phyloP scores from a whole-genome alignment of 2,888 invertebrate species.

The Agriopis aurantiaria region DNA sequence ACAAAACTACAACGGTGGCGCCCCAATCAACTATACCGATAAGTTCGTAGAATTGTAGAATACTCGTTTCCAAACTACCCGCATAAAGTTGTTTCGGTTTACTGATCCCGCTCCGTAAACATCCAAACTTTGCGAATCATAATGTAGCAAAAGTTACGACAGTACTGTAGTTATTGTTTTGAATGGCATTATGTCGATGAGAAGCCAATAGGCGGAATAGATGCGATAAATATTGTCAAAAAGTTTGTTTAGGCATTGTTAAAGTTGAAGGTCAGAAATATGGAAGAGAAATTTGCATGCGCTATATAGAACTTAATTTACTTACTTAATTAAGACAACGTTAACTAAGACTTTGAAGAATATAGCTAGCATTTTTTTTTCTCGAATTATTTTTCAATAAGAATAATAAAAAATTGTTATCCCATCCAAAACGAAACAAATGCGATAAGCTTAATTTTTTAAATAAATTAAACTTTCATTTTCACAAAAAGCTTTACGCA shows the following conservation, averaged over 20 bases:
- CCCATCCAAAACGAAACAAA: no score
- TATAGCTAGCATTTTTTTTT: no score
- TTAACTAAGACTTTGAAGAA: no score
- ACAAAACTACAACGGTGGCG: neutral
- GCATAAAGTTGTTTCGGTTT: conserved; percentile 35
- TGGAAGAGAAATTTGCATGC: neutral
- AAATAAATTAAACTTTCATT: no score
- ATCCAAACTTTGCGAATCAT: conserved; percentile 34
- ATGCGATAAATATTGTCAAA: conserved; percentile 5
- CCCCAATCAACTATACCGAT: neutral
- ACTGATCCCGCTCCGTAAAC: conserved; percentile 33
- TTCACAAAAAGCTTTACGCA: no score
- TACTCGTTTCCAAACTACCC: conserved; percentile 29
- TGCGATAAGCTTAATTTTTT: no score
- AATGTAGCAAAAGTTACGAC: conserved; percentile 29
- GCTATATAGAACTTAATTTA: neutral
- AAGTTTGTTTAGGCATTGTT: conserved; percentile 5
- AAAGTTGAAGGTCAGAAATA: neutral
- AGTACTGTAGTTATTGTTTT: conserved; percentile 43
- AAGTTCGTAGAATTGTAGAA: conserved; percentile 11
- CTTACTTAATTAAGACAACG: no score
- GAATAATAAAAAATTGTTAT: no score
- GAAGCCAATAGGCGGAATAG: conserved; percentile 41
- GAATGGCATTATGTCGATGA: conserved; percentile 44
- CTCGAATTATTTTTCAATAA: no score